Percentiles rank a stretch among this genome's conserved stretches.
phyloP scores from a whole-genome alignment of 2,888 invertebrate genomes.

The Tetragnatha montana region DNA sequence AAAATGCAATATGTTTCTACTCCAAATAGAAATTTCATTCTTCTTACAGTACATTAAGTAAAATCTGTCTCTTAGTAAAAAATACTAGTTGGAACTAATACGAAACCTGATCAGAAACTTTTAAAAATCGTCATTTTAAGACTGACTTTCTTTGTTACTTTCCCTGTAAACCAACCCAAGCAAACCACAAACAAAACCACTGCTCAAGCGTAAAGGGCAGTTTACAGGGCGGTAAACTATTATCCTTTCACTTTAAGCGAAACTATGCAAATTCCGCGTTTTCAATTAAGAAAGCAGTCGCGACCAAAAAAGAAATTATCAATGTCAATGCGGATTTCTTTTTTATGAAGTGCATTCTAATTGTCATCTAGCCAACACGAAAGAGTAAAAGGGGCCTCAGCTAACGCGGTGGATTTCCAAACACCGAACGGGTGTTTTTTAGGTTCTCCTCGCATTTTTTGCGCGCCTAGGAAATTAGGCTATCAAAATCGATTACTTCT shows the following conservation, averaged over 20 bases:
- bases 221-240: slow-evolving; percentile 35
- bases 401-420: neutral
- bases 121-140: too few species aligned
- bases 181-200: slow-evolving; percentile 1
- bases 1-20: too few species aligned
- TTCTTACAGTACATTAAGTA: too few species aligned
- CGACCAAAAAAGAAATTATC: neutral
- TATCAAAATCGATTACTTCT: slow-evolving; percentile 53
- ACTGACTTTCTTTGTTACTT: too few species aligned
- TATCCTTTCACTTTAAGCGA: slow-evolving; percentile 20
- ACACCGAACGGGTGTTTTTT: neutral
- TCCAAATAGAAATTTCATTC: too few species aligned
- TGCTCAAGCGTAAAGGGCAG: neutral
- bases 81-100: too few species aligned
- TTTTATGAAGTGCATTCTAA: neutral
- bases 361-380: neutral
- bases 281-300: slow-evolving; percentile 50
- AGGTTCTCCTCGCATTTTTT: slow-evolving; percentile 1
- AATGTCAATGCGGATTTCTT: slow-evolving; percentile 5
- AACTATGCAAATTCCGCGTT: slow-evolving; percentile 57
- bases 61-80: too few species aligned
- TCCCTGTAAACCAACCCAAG: neutral
- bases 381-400: neutral
- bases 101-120: too few species aligned
- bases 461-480: slow-evolving; percentile 28